These are phyloP conservation scores for Drosophila robusta DNA, from an alignment of 2,888 invertebrate species.

Conservation along the genomic window DNA sequence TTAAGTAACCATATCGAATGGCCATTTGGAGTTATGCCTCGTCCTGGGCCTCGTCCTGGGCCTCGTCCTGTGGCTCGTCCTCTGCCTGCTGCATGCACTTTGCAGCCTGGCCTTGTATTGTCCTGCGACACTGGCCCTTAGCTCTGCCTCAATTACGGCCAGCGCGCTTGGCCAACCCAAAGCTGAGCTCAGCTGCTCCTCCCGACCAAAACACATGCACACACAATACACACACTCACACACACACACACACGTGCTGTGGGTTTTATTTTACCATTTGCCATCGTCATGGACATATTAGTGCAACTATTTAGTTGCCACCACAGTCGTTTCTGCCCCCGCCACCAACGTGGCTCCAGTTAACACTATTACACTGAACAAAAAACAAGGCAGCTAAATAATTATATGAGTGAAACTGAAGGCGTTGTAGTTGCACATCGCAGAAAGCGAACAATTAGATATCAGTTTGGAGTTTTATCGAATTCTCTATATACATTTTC, in stretches of 20 bases:
- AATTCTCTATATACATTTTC: no score
- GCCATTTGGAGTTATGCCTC: conserved; percentile 69
- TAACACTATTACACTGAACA: conserved; percentile 36
- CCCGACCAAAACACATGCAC: conserved; percentile 9
- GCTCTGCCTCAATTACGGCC: conserved; percentile 64
- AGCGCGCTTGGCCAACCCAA: conserved; percentile 15
- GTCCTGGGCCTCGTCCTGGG: conserved; percentile 15
- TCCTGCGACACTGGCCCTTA: conserved; percentile 30
- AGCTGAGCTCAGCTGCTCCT: conserved; percentile 20
- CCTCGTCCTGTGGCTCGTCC: conserved; percentile 9
- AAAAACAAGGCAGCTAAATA: conserved; percentile 6
- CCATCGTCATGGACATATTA: conserved; percentile 64
- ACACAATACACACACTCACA: conserved; percentile 5
- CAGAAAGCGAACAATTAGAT: no score
- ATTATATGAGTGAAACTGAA: no score
- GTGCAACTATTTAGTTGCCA: conserved; percentile 76
- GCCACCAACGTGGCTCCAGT: conserved; percentile 9
- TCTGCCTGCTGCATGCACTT: conserved; percentile 45
- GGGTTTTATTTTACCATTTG: conserved; percentile 74
- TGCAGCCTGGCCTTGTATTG: conserved; percentile 36
- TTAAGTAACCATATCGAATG: conserved; percentile 83
- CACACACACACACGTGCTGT: conserved; percentile 58
- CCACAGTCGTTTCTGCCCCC: conserved; percentile 23
- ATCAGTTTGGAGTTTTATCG: no score
- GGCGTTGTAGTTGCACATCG: no score